A percentile compares a stretch with the other conserved stretches of the same genome.
phyloP scores from a whole-genome alignment of 2,113 vertebrate genomes.

The Muscicapa adusta region DNA sequence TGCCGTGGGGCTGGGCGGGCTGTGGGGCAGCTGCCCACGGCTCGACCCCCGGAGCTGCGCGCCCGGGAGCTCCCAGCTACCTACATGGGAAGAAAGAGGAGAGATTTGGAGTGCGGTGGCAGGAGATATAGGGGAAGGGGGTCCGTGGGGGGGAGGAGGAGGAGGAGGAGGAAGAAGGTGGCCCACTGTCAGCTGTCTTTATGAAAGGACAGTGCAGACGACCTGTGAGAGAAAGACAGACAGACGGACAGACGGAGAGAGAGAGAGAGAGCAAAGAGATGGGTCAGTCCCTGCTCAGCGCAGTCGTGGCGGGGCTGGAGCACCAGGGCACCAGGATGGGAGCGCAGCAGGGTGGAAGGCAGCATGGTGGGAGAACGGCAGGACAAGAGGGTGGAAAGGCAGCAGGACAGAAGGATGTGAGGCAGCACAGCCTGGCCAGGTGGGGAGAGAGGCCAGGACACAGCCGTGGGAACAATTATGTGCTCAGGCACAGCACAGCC shows the following conservation, averaged over 20 bases:
- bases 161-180: slow-evolving; percentile 80
- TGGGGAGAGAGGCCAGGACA: not conserved
- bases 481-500: not conserved
- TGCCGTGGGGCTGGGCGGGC: slow-evolving; percentile 22
- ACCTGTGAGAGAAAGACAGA: slow-evolving; percentile 85
- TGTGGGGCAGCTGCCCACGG: slow-evolving; percentile 1
- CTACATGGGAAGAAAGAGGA: slow-evolving; percentile 84
- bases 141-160: slow-evolving; percentile 83
- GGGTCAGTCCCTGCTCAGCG: slow-evolving; percentile 70
- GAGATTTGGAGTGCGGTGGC: slow-evolving; percentile 84
- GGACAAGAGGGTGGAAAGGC: not conserved
- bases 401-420: not conserved
- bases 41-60: not conserved
- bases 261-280: slow-evolving; percentile 78
- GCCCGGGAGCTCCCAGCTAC: slow-evolving; percentile 69
- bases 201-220: slow-evolving; percentile 97
- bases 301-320: slow-evolving; percentile 30
- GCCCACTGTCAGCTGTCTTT: slow-evolving; percentile 93
- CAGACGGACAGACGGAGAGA: slow-evolving; percentile 68
- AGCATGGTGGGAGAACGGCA: not conserved
- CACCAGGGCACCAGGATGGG: slow-evolving; percentile 28
- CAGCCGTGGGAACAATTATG: not conserved
- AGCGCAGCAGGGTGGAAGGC: not conserved
- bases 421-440: not conserved
- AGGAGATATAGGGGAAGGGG: slow-evolving; percentile 79